phyloP scores from a whole-genome alignment of 2,797 vertebrate genomes.

The Caiman crocodilus region DNA sequence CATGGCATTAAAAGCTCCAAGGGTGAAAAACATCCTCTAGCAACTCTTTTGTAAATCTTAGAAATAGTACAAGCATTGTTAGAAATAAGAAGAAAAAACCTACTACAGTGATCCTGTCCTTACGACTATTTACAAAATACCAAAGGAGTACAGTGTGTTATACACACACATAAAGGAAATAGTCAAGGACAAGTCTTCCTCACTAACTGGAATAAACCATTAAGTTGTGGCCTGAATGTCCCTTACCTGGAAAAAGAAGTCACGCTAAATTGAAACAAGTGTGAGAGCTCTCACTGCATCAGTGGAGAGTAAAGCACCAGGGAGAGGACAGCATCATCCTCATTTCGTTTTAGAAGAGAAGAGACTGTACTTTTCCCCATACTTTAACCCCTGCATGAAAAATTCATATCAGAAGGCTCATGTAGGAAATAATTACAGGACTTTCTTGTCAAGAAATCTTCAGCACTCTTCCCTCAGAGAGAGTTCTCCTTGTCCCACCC shows the following conservation, averaged over 20 bases:
- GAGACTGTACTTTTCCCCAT: not conserved
- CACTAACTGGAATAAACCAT: not conserved
- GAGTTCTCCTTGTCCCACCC: not conserved
- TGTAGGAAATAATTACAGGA: not conserved
- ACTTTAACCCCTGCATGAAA: not conserved
- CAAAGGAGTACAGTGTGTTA: not conserved
- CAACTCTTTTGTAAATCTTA: not conserved
- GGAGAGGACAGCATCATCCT: not conserved
- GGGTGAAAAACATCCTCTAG: not conserved
- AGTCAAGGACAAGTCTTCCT: not conserved
- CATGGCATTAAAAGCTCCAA: conserved; percentile 33
- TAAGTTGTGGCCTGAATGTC: not conserved
- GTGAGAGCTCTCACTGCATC: not conserved
- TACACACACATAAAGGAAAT: not conserved
- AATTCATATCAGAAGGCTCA: not conserved
- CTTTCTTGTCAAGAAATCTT: not conserved
- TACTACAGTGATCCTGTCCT: not conserved
- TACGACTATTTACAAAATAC: conserved; percentile 17
- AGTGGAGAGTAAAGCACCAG: not conserved
- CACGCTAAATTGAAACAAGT: not conserved
- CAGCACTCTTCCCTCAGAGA: not conserved
- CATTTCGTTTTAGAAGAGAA: not conserved
- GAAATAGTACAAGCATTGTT: conserved; percentile 9
- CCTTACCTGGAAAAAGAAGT: not conserved
- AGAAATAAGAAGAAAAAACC: conserved; percentile 3